Base-by-base conservation (phyloP, 2,113 vertebrate species). In the Nicator chloris region DNA sequence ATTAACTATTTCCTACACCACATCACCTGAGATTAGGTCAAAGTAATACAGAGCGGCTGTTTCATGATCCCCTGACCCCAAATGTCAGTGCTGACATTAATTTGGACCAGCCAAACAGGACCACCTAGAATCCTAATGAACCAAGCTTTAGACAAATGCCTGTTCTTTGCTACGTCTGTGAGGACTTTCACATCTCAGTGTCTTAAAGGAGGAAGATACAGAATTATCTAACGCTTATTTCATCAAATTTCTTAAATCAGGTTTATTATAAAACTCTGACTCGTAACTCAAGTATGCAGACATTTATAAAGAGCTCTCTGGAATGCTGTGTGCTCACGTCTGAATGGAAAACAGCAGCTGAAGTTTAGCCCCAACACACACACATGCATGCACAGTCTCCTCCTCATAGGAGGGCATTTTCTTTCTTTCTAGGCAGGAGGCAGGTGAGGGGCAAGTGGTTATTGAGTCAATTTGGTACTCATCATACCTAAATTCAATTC, bases 1-100 rank as follows among this genome's bases (percentile, higher is more conserved):
- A 94, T 86, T 81, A 95, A 87, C 70, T 91, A 73, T 96, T 96
- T 94, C 79, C 82, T 90, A 96, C 26, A 95, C 56, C n/a, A 73
- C 37, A 90, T 79, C 82, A 97, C 76, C 85, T 94, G 76, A 93
- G 44, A 88, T 90, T 81, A 88, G 60, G 85, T 78, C 94, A 88
- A 88, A 94, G 72, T 90, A 92, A 91, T 90, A 92, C 8, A 93
- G 63, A 69, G 23, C 11, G 0, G 71, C 70, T 94, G 79, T 75
- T 90, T 71, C 26, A 33, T 64, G 85, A 92, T 86, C 60, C 39
- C 44, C n/a, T 78, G 90, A 96, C 88, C 69, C 51, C 68, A 82
- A 27, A 76, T 82, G 61, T 86, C 90, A 93, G 18, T 75, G 64
- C 68, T 90, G 69, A 33, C 86, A 93, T 94, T 90, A 93, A 90